Conservation (phyloP, 1,140 invertebrate genomes). For the Drosophila punjabiensis region DNA sequence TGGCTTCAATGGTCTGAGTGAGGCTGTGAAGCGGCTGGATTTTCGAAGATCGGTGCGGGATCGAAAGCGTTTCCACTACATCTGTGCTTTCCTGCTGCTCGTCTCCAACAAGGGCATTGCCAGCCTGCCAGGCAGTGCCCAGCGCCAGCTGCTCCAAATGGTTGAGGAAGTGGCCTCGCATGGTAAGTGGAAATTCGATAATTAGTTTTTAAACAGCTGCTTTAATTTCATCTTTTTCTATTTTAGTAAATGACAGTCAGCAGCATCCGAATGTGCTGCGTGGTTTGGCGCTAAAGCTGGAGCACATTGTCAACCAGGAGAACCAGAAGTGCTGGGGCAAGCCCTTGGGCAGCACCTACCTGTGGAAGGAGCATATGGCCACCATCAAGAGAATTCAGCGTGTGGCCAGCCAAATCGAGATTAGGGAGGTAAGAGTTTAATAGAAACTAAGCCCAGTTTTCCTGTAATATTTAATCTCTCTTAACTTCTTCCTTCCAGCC, state of each 20-base stretch:
- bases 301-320: constrained; percentile 89
- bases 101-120: constrained; percentile 93
- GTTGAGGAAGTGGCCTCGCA: constrained; percentile 96
- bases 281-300: constrained; percentile 91
- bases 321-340: constrained; percentile 92
- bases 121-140: constrained; percentile 94
- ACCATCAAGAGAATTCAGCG: constrained; percentile 93
- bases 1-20: constrained; percentile 97
- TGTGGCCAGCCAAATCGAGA: constrained; percentile 92
- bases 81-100: constrained; percentile 95
- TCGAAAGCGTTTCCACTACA: constrained; percentile 97
- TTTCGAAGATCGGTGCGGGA: constrained; percentile 97
- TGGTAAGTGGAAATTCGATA: constrained; percentile 89
- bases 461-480: background rate
- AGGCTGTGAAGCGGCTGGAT: constrained; percentile 97
- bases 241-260: constrained; percentile 92
- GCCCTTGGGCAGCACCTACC: constrained; percentile 93
- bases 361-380: constrained; percentile 95
- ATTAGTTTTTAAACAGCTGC: too few species aligned
- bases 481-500: constrained; percentile 87
- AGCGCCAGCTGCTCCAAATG: constrained; percentile 96
- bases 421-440: constrained; percentile 88
- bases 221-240: background rate
- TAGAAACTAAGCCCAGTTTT: background rate
- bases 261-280: constrained; percentile 94